Evolutionary conservation across 2,888 invertebrate genomes (phyloP), one percentile per base, ranked within the genome.

Genomic region (Dryobotodes eremita): DNA sequence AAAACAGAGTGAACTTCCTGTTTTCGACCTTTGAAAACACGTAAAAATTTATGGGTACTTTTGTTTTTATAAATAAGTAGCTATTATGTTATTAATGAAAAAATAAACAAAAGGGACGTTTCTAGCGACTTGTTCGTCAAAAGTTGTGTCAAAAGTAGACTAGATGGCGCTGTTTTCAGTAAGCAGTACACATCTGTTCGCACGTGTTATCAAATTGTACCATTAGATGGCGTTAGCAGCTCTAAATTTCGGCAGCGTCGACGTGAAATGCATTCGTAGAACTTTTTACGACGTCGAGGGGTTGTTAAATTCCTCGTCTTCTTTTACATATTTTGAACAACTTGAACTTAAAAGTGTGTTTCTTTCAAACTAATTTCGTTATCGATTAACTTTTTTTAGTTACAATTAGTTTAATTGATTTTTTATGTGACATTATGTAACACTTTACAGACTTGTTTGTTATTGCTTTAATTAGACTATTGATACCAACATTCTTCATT

Each of bases 141-240:
- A 59, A 53, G 64, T 68, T 85, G 61, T 10, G 0, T 23, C 5
- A 1, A 71, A 62, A 50, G 5, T 23, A 0, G 1, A 42, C 75
- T 79, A 86, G 84, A 83, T 86, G 86, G 76, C 79, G 71, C n/a
- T 86, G 20, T 89, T 46, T 55, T 55, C 66, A 89, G 84, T 36
- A 53, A 68, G 0, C 0, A 4, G 0, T 11, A 61, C 8, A 31
- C 55, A 23, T 42, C 0, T 36, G 48, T 31, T 10, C 17, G n/a
- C n/a, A 6, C 1, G 8, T 71, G 15, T 23, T 82, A 8, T 50
- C 8, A 23, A 55, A 64, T 20, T 1, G 3, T 2, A 23, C n/a
- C 76, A 61, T 80, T 88, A 93, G 93, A 92, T 93, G 93, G 91
- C 92, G 90, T 50, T 88, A 91, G 79, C 61, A 50, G 93, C 80